Conservation (phyloP, 1,140 invertebrate species). For the Trichoplusia ni region DNA sequence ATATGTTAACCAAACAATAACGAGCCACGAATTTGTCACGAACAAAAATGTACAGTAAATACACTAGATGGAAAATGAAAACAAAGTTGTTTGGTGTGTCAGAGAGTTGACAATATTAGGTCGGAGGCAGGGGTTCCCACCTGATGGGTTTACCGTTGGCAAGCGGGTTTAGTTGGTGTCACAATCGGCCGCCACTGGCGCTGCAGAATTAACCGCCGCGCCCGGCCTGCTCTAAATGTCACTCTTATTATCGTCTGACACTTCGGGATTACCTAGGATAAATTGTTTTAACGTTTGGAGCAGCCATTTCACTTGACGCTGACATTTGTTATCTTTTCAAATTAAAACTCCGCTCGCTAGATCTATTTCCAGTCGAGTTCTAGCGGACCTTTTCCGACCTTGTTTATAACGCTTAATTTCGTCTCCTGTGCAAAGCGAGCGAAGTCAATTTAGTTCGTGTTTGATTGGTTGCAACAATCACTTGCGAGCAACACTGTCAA, state of each 20-base stretch:
- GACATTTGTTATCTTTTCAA: constrained; percentile 71
- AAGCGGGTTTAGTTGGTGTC: constrained; percentile 76
- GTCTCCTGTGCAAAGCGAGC: constrained; percentile 4
- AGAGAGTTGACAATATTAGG: constrained; percentile 55
- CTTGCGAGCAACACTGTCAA: constrained; percentile 67
- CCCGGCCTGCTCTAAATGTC: constrained; percentile 73
- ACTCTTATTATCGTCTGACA: constrained; percentile 80
- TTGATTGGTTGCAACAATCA: constrained; percentile 79
- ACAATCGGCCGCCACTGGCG: constrained; percentile 71
- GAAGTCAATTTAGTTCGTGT: constrained; percentile 45
- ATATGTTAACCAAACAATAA: background rate
- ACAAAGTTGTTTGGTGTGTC: constrained; percentile 23
- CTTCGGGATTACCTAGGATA: constrained; percentile 76
- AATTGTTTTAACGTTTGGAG: constrained; percentile 78
- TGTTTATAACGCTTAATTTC: constrained; percentile 50
- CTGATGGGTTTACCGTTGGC: constrained; percentile 75
- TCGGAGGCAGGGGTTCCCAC: constrained; percentile 56
- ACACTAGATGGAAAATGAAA: constrained; percentile 11
- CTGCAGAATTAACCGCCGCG: constrained; percentile 73
- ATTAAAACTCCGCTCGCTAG: constrained; percentile 61
- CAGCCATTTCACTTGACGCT: constrained; percentile 66
- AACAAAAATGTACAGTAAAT: background rate
- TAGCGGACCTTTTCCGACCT: constrained; percentile 35
- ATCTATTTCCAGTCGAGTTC: constrained; percentile 44
- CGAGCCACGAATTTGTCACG: background rate